Evolutionary conservation across 1,140 invertebrate species (phyloP).

Genomic region (Drosophila oshimai): DNA sequence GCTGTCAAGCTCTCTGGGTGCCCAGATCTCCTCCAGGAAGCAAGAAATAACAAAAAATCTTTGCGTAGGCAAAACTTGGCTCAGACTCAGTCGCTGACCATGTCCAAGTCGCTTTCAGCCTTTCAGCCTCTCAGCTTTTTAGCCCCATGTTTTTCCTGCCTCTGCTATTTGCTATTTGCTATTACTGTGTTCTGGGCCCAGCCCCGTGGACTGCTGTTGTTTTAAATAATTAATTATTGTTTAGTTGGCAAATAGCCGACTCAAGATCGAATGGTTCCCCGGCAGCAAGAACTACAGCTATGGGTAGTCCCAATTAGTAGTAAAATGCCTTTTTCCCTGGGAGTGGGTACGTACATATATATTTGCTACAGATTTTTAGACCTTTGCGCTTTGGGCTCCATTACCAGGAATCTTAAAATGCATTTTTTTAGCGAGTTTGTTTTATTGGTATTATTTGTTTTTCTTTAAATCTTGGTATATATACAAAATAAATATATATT

Average conservation of each 20-base stretch:
- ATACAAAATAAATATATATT: too few relatives aligned
- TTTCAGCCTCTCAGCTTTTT: slow-evolving; percentile 24
- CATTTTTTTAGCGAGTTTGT: too few relatives aligned
- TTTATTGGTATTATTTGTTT: too few relatives aligned
- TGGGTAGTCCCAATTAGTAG: slow-evolving; percentile 38
- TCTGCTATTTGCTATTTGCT: slow-evolving; percentile 6
- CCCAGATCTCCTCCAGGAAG: slow-evolving; percentile 56
- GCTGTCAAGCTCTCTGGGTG: slow-evolving; percentile 54
- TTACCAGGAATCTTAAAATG: too few relatives aligned
- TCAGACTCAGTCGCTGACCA: slow-evolving; percentile 39
- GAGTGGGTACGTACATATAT: neutral
- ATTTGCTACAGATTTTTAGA: neutral
- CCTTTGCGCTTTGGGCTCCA: too few relatives aligned
- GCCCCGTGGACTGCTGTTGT: slow-evolving; percentile 36
- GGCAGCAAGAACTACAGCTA: neutral
- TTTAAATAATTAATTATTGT: slow-evolving; percentile 81
- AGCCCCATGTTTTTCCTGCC: neutral
- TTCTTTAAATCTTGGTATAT: too few relatives aligned
- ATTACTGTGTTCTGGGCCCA: slow-evolving; percentile 13
- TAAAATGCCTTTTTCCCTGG: slow-evolving; percentile 20
- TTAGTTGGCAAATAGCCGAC: slow-evolving; percentile 65
- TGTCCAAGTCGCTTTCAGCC: slow-evolving; percentile 26
- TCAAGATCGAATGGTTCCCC: slow-evolving; percentile 47
- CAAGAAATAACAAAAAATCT: slow-evolving; percentile 52
- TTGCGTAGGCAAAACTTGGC: slow-evolving; percentile 80